Percentiles rank a stretch among this genome's conserved stretches.
phyloP scores from a whole-genome alignment of 2,888 invertebrate species.

The Tholera decimalis region DNA sequence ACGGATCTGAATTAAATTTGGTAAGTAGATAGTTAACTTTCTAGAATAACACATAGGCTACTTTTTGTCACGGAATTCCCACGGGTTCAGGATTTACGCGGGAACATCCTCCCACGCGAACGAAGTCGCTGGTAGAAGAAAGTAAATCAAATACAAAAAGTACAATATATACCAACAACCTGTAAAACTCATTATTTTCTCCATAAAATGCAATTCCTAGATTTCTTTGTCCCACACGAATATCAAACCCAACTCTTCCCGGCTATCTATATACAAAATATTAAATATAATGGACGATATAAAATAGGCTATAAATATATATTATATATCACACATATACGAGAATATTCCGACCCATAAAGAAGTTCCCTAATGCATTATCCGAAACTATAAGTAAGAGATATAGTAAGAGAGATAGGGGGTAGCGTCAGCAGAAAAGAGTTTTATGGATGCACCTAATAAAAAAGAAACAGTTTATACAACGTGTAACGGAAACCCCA shows the following conservation, averaged over 20 bases:
- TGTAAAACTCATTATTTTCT: not conserved
- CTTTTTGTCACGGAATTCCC: too few relatives aligned
- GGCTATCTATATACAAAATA: slow-evolving; percentile 43
- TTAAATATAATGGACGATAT: slow-evolving; percentile 49
- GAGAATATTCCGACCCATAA: slow-evolving; percentile 87
- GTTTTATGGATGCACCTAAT: slow-evolving; percentile 13
- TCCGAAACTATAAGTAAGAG: slow-evolving; percentile 91
- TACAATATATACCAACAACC: not conserved
- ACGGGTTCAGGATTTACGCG: too few relatives aligned
- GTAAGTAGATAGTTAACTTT: too few relatives aligned
- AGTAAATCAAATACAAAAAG: too few relatives aligned
- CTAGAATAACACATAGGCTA: too few relatives aligned
- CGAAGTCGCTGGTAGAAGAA: too few relatives aligned
- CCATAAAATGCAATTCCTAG: not conserved
- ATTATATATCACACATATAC: slow-evolving; percentile 76
- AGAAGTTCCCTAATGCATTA: slow-evolving; percentile 91
- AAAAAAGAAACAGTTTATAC: not conserved
- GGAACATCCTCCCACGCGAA: too few relatives aligned
- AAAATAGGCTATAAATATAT: slow-evolving; percentile 70
- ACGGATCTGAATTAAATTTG: too few relatives aligned
- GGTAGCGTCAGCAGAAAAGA: slow-evolving; percentile 76
- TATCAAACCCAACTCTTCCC: slow-evolving; percentile 1
- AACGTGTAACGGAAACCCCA: too few relatives aligned
- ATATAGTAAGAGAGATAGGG: slow-evolving; percentile 86
- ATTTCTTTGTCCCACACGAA: slow-evolving; percentile 20